Evolutionary conservation across 2,113 vertebrate species (phyloP).

Genomic region (Pygoscelis antarcticus): DNA sequence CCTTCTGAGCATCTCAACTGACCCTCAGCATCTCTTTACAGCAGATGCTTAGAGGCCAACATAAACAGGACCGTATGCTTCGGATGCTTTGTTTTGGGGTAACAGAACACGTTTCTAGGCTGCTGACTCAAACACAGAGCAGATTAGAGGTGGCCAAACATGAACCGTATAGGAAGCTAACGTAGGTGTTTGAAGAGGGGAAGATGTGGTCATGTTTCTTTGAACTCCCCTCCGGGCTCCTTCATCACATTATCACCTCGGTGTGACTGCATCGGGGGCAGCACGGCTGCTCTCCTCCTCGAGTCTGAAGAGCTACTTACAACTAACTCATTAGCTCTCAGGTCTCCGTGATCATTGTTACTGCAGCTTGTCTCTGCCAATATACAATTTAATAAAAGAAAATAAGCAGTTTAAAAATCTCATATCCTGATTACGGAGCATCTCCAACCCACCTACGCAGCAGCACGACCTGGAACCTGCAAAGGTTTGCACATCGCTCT

Average conservation of each 20-base stretch:
- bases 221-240: background rate
- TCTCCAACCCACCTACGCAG: background rate
- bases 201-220: background rate
- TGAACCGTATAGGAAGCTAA: background rate
- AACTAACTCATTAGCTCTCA: background rate
- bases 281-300: background rate
- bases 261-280: background rate
- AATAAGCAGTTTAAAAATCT: background rate
- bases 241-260: fast-evolving
- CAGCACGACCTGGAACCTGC: background rate
- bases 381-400: background rate
- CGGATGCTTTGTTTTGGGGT: background rate
- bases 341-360: background rate
- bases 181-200: background rate
- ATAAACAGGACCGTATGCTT: fast-evolving
- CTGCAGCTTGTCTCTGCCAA: background rate
- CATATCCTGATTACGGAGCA: fast-evolving
- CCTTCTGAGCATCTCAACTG: background rate
- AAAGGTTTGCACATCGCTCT: background rate
- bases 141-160: background rate
- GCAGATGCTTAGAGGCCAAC: no score
- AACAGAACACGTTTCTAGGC: background rate
- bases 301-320: background rate
- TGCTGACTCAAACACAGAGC: background rate
- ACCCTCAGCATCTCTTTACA: background rate